Evolutionary conservation across 2,797 vertebrate genomes (phyloP), one percentile per base, ranked within the genome.

Genomic region (Avahi laniger): DNA sequence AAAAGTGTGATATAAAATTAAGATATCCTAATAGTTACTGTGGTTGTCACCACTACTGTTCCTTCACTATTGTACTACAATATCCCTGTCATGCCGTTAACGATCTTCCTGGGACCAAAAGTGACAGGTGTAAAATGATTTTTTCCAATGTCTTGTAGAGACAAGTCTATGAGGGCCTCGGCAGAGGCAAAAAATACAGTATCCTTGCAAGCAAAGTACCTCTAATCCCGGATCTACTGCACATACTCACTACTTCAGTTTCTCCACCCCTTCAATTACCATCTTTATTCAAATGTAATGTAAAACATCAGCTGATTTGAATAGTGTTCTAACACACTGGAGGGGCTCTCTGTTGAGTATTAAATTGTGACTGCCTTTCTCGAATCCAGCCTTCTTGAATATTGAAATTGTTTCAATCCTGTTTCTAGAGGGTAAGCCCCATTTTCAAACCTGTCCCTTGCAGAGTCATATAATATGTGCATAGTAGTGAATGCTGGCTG

Each of bases 41-140:
- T 50, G 76, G 82, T 48, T 95, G 91, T 91, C 93, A 91, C 59
- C 22, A 7, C 50, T 22, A 48, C 33, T 35, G 48, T 30, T 83
- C 33, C 48, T 84, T 85, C 46, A 43, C 83, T 50, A 4, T 10
- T 63, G 28, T 78, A 52, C 61, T 78, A 59, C 86, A 89, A 76
- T 59, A 54, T 35, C 72, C 50, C 61, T 94, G 88, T 97, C 91
- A 94, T 15, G 33, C 73, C 89, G 63, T 79, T 96, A 94, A 86
- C 38, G 0, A 54, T 92, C 78, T 97, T 94, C 93, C 67, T 83
- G 92, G 88, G 65, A 96, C 88, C 91, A 57, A 80, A 96, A 95
- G 79, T 94, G 93, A 97, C 96, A 97, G 79, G 85, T 95, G 80
- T 79, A 94, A 97, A 93, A 92, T 96, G 91, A 88, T 80, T 91